These are phyloP conservation scores for Buathra laborator DNA, from an alignment of 2,888 invertebrate species.

Conservation along the genomic window DNA sequence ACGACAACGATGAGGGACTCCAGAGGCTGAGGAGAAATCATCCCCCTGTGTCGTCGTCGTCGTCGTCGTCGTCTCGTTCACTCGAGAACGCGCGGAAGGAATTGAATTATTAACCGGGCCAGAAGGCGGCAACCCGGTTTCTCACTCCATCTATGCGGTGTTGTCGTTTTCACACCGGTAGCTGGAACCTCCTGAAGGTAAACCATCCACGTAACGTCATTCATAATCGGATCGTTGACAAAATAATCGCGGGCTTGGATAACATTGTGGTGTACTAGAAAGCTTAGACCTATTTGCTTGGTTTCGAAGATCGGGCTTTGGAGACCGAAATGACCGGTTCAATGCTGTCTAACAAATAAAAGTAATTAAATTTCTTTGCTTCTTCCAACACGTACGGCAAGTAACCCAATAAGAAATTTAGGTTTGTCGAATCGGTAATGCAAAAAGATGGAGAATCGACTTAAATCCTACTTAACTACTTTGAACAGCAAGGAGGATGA, in stretches of 20 bases:
- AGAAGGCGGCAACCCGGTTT: conserved; percentile 82
- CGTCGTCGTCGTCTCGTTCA: conserved; percentile 61
- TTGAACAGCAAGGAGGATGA: too few species aligned
- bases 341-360: background rate
- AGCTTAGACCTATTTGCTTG: background rate
- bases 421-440: too few species aligned
- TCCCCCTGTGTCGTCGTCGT: conserved; percentile 48
- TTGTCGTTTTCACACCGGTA: conserved; percentile 44
- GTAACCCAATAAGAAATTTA: too few species aligned
- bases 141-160: conserved; percentile 33
- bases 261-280: background rate
- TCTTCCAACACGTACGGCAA: too few species aligned
- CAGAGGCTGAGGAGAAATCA: conserved; percentile 49
- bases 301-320: background rate
- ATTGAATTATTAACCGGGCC: conserved; percentile 84
- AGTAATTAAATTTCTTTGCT: too few species aligned
- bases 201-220: conserved; percentile 68
- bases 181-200: conserved; percentile 53
- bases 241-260: conserved; percentile 57
- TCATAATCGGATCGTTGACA: conserved; percentile 66
- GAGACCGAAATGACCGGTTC: background rate
- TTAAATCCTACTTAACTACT: too few species aligned
- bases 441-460: too few species aligned
- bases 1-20: conserved; percentile 59
- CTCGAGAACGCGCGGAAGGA: conserved; percentile 80